Evolutionary conservation across 2,113 vertebrate species (phyloP).

Genomic region (Percopsis transmontana): DNA sequence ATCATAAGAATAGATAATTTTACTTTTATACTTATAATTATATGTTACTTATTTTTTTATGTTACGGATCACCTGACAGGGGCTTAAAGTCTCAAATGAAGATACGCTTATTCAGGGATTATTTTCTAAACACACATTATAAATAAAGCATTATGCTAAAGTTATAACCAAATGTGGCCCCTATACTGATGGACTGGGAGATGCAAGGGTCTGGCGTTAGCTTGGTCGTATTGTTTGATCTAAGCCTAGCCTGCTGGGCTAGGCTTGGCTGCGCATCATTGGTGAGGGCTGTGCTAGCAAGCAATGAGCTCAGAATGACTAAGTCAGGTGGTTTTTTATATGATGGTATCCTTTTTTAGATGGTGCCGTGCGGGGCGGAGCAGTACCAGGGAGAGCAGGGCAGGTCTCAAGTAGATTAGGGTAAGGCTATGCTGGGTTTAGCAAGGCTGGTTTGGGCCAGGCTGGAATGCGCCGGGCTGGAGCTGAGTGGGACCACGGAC

Average conservation of each 20-base stretch:
- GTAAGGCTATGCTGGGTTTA: conserved; percentile 24
- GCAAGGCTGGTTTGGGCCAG: conserved; percentile 43
- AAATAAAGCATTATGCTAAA: background rate
- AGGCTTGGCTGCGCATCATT: conserved; percentile 46
- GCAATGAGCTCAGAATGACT: background rate
- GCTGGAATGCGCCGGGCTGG: conserved; percentile 33
- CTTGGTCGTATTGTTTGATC: conserved; percentile 1
- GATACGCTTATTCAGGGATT: too few species aligned
- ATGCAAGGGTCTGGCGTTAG: background rate
- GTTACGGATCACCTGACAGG: too few species aligned
- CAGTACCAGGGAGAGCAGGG: conserved; percentile 75
- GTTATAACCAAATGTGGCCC: background rate
- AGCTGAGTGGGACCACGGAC: conserved; percentile 29
- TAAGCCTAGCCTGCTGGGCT: background rate
- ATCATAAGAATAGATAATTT: background rate
- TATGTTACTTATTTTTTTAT: too few species aligned
- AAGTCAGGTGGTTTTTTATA: conserved; percentile 16
- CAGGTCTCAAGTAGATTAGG: conserved; percentile 41
- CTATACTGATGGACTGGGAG: background rate
- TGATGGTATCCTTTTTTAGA: conserved; percentile 36
- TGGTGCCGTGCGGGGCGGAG: conserved; percentile 57
- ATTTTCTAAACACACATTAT: too few species aligned
- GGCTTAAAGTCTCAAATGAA: too few species aligned
- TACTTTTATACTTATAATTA: too few species aligned
- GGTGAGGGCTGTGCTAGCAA: background rate